These are phyloP conservation scores for Anneissia japonica DNA, from an alignment of 35 echinoderm and acorn worm species.

Conservation along the genomic window DNA sequence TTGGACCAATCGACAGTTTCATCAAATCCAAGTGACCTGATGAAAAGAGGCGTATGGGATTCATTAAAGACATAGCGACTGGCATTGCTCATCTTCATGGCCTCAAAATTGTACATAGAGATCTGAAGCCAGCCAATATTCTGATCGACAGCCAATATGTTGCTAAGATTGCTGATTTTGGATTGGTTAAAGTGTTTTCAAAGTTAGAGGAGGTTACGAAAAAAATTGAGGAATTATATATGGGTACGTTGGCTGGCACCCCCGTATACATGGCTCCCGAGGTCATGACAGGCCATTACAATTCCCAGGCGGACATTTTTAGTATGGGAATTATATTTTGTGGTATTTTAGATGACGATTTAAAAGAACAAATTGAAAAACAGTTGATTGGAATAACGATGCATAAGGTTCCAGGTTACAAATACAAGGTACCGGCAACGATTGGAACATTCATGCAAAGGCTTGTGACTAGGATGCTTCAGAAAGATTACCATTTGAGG, in stretches of 20 bases:
- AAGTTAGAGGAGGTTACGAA: not conserved
- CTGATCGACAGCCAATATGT: not conserved
- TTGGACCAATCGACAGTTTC: not conserved
- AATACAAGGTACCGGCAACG: not conserved
- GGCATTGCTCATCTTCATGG: not conserved
- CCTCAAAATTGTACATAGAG: not conserved
- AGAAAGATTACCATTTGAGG: not conserved
- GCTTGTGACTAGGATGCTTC: not conserved
- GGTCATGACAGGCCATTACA: not conserved
- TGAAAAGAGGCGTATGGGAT: not conserved
- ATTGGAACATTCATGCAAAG: not conserved
- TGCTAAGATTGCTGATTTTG: not conserved
- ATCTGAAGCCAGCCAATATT: constrained; percentile 9
- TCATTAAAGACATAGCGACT: not conserved
- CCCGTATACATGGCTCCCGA: not conserved
- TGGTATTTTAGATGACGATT: not conserved
- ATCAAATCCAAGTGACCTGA: not conserved
- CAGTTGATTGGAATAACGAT: not conserved
- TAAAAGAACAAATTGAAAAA: not conserved
- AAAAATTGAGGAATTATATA: not conserved
- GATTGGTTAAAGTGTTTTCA: not conserved
- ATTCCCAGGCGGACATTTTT: not conserved
- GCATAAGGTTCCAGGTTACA: not conserved
- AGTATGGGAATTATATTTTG: not conserved
- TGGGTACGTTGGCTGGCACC: not conserved